phyloP scores from a whole-genome alignment of 2,888 invertebrate genomes.

The Torymus aiolomorphi region DNA sequence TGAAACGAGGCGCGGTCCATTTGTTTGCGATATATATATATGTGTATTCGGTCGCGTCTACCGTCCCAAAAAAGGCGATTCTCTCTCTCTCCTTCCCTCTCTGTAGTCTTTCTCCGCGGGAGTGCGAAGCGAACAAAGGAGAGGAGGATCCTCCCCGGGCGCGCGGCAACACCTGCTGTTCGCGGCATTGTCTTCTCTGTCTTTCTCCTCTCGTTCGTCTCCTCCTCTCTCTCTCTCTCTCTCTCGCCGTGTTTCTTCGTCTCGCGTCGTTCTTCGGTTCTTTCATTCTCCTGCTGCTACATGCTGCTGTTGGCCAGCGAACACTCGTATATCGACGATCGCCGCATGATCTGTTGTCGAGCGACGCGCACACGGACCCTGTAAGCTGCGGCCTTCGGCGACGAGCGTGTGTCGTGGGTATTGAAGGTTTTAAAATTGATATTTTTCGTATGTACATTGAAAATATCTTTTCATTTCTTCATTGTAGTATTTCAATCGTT shows the following conservation, averaged over 20 bases:
- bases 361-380: too few species aligned
- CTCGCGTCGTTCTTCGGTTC: conserved; percentile 1
- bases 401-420: too few species aligned
- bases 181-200: conserved; percentile 57
- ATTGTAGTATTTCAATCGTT: too few species aligned
- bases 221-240: conserved; percentile 25
- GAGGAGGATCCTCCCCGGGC: conserved; percentile 16
- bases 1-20: neutral
- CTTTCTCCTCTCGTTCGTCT: conserved; percentile 30
- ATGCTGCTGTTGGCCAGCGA: conserved; percentile 37
- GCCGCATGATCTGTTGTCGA: too few species aligned
- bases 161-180: conserved; percentile 61
- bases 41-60: neutral
- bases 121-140: conserved; percentile 53
- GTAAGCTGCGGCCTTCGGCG: too few species aligned
- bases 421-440: too few species aligned
- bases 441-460: too few species aligned
- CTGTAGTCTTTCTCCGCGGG: conserved; percentile 46
- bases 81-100: conserved; percentile 18
- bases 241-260: conserved; percentile 6
- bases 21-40: neutral
- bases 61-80: conserved; percentile 20
- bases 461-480: too few species aligned
- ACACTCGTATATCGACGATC: conserved; percentile 9
- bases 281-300: neutral